phyloP scores from a whole-genome alignment of 1,140 invertebrate genomes.

The Nasonia vitripennis region DNA sequence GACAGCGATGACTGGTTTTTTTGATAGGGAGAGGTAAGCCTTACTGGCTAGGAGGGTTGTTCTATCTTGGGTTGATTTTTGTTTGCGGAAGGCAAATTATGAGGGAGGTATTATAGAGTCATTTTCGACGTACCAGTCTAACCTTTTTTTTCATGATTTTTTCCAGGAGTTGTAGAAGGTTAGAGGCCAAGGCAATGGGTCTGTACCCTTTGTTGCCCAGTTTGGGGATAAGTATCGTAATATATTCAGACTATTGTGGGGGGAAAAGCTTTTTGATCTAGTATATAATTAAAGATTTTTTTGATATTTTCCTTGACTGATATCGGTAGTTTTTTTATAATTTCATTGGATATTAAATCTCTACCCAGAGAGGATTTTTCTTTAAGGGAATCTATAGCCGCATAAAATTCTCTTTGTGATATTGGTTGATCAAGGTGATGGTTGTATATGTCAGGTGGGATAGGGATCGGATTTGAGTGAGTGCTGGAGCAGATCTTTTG shows the following conservation, averaged over 20 bases:
- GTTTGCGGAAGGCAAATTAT: conserved; percentile 52
- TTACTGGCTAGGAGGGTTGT: not conserved
- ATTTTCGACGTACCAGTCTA: conserved; percentile 46
- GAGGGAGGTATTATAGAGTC: conserved; percentile 36
- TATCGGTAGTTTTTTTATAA: conserved; percentile 12
- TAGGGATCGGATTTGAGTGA: not conserved
- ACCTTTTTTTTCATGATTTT: conserved; percentile 51
- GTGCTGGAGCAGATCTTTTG: not conserved
- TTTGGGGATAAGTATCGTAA: conserved; percentile 50
- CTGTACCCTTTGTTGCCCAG: not conserved
- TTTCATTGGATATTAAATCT: not conserved
- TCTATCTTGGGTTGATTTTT: conserved; percentile 45
- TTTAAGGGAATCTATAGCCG: not conserved
- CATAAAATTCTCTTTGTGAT: not conserved
- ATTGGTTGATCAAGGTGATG: not conserved
- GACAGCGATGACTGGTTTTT: too few species aligned
- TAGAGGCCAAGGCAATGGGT: too few species aligned
- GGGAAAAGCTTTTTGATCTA: not conserved
- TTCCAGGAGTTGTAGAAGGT: conserved; percentile 24
- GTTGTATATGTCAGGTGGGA: not conserved
- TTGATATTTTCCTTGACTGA: not conserved
- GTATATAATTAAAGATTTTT: conserved; percentile 32
- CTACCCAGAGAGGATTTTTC: conserved; percentile 26
- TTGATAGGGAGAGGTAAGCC: too few species aligned
- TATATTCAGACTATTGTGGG: conserved; percentile 20